Base-by-base conservation (phyloP, 2,888 invertebrate genomes). In the Trichacis sp. region DNA sequence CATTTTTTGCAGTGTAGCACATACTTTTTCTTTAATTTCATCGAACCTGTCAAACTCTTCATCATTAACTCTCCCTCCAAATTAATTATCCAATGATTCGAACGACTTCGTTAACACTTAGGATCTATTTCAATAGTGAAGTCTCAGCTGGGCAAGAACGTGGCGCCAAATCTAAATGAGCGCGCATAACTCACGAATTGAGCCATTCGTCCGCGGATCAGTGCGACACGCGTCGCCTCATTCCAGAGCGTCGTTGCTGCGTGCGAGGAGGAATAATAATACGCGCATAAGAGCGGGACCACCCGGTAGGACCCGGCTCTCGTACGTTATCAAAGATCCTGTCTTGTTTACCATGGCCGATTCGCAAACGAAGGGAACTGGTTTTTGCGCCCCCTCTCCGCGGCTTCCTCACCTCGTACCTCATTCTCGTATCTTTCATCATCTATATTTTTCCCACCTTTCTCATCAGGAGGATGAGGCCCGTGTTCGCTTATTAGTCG, bases 241-340 rank as follows among this genome's bases (percentile, higher is more conserved):
- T 53, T 43, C 18, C n/a, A 18, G 43, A 4, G 33, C 19, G 48
- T 33, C 20, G 48, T 42, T 48, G 47, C 18, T 19, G 48, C 42
- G 24, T 19, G 52, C 20, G 12, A 20, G 17, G 33, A 59, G 24
- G 46, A 58, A 58, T 46, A n/a, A 58, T 5, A 12, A 47, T 17
- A 33, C 42, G 42, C 33, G 47, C 48, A 8, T 3, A 18, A 19
- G 52, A 59, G 47, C 49, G 43, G 52, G 71, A 69, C 69, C 71
- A 69, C 67, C 68, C 68, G 64, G 58, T 53, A 60, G 43, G 62
- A 15, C 24, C 30, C 29, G 14, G 18, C 65, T n/a, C n/a, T 53
- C 60, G 66, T 68, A 57, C 63, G 55, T 67, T 67, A 71, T 71
- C 64, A 58, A 52, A 64, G 62, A 48, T 47, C 55, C 56, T 58